These are phyloP conservation scores for Hirtodrosophila duncani DNA, from an alignment of 2,888 invertebrate genomes.

Conservation along the genomic window DNA sequence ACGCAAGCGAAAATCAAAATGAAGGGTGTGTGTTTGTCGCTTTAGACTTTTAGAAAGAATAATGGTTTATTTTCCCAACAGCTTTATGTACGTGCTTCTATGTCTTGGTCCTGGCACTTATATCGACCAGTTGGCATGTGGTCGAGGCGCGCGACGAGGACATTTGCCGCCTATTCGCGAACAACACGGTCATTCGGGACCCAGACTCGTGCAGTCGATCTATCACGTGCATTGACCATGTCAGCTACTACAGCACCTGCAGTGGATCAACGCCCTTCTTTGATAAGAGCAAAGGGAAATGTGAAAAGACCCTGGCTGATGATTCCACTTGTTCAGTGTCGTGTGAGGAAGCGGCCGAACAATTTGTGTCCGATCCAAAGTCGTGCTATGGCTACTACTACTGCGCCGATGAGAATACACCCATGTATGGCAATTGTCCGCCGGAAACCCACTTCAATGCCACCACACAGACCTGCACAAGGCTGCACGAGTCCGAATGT, in stretches of 20 bases:
- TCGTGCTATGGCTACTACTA: conserved; percentile 64
- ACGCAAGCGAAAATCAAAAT: not conserved
- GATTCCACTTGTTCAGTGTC: conserved; percentile 37
- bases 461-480: conserved; percentile 44
- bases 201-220: conserved; percentile 66
- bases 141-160: conserved; percentile 32
- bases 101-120: not conserved
- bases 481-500: conserved; percentile 36
- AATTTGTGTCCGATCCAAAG: conserved; percentile 45
- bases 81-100: too few species aligned
- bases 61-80: not conserved
- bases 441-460: conserved; percentile 47
- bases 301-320: conserved; percentile 31
- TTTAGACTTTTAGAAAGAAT: not conserved
- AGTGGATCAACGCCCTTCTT: conserved; percentile 44
- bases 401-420: conserved; percentile 35
- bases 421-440: conserved; percentile 41
- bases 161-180: conserved; percentile 59
- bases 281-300: conserved; percentile 41
- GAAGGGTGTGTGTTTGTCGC: conserved; percentile 1
- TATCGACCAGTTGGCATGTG: not conserved
- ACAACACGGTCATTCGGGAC: conserved; percentile 63
- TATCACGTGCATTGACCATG: conserved; percentile 55
- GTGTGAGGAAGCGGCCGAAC: conserved; percentile 25
- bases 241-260: conserved; percentile 44